phyloP scores from a whole-genome alignment of 1,140 invertebrate genomes.

The Diabrotica undecimpunctata region DNA sequence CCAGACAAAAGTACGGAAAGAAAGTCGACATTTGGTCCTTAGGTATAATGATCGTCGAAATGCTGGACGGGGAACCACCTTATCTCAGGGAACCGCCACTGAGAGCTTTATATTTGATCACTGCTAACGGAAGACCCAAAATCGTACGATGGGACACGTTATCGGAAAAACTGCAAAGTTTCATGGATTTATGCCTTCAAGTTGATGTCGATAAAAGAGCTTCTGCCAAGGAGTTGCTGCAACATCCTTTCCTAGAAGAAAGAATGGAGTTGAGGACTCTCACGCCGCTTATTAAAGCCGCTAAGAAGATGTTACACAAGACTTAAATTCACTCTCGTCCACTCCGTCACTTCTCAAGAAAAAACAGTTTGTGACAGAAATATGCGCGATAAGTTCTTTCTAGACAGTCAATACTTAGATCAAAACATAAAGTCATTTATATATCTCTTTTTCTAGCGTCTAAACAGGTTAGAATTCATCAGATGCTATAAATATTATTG shows the following conservation, averaged over 20 bases:
- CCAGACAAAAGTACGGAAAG: slow-evolving; percentile 77
- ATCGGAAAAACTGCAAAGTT: slow-evolving; percentile 73
- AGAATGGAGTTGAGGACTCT: slow-evolving; percentile 81
- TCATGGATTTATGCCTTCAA: slow-evolving; percentile 87
- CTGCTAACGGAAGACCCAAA: slow-evolving; percentile 89
- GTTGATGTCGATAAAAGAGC: slow-evolving; percentile 87
- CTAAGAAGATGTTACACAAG: slow-evolving; percentile 74
- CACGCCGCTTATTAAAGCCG: slow-evolving; percentile 87
- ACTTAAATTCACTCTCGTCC: slow-evolving; percentile 6
- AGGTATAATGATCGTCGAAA: slow-evolving; percentile 98
- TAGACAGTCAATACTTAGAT: too few relatives aligned
- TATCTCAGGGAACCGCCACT: slow-evolving; percentile 93
- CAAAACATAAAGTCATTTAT: too few relatives aligned
- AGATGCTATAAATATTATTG: too few relatives aligned
- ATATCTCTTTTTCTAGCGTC: too few relatives aligned
- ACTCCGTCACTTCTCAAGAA: too few relatives aligned
- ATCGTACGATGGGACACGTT: slow-evolving; percentile 81
- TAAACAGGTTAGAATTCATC: too few relatives aligned
- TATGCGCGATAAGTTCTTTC: too few relatives aligned
- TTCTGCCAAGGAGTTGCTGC: slow-evolving; percentile 78
- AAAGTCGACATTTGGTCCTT: slow-evolving; percentile 96
- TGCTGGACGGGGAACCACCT: slow-evolving; percentile 97
- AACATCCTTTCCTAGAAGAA: slow-evolving; percentile 83
- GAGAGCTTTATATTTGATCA: slow-evolving; percentile 92
- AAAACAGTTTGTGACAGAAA: too few relatives aligned